Evolutionary conservation across 1,140 invertebrate genomes (phyloP).

Genomic region (Drosophila sechellia): DNA sequence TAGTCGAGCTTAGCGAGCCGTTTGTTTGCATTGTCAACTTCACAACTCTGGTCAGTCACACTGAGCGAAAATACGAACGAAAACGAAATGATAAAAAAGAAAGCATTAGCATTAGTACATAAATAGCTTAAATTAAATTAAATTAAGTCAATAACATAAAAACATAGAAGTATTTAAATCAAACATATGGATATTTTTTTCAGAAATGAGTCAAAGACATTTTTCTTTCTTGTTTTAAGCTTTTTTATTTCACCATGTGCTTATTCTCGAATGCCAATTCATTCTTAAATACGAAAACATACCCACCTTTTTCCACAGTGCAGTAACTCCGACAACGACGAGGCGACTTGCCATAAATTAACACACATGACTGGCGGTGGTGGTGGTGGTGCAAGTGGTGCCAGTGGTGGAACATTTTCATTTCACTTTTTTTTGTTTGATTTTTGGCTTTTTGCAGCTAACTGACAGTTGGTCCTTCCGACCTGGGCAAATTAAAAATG

Average conservation of each 20-base stretch:
- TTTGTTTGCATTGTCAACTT: conserved; percentile 78
- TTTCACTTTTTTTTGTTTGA: conserved; percentile 74
- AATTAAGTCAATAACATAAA: neutral
- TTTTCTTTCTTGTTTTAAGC: neutral
- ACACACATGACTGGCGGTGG: conserved; percentile 47
- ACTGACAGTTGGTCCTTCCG: conserved; percentile 57
- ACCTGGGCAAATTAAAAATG: conserved; percentile 63
- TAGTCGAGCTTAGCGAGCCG: conserved; percentile 78
- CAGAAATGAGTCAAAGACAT: too few relatives aligned
- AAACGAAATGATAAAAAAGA: neutral
- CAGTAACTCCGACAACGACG: conserved; percentile 10
- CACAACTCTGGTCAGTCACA: conserved; percentile 15
- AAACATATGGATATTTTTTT: too few relatives aligned
- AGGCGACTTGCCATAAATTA: conserved; percentile 62
- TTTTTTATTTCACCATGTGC: neutral
- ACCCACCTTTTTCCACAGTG: neutral
- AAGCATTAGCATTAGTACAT: too few relatives aligned
- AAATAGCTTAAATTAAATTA: too few relatives aligned
- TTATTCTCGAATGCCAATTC: neutral
- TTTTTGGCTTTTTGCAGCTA: conserved; percentile 74
- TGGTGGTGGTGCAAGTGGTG: conserved; percentile 18
- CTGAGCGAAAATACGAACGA: neutral
- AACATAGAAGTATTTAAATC: too few relatives aligned
- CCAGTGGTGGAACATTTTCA: conserved; percentile 56
- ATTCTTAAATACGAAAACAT: neutral